These are phyloP conservation scores for Ormyrus thymus DNA, from an alignment of 2,888 invertebrate genomes.

Conservation along the genomic window DNA sequence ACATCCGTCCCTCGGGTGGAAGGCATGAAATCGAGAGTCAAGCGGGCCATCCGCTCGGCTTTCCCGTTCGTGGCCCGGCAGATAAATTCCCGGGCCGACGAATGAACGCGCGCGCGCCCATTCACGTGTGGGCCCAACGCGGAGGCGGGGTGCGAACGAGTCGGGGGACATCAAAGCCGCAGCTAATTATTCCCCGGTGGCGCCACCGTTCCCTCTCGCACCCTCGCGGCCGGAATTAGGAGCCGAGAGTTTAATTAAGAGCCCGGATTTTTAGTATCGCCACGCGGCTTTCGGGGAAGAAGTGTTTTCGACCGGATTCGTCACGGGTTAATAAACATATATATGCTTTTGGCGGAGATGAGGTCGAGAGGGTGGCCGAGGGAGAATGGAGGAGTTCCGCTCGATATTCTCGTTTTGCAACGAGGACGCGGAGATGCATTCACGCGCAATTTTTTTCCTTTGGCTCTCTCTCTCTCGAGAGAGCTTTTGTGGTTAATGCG, in stretches of 20 bases:
- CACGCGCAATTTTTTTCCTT: neutral
- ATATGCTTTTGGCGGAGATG: too few relatives aligned
- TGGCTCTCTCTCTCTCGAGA: neutral
- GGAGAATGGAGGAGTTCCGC: neutral
- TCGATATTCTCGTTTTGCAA: conserved; percentile 1
- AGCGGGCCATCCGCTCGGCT: neutral
- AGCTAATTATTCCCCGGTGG: conserved; percentile 72
- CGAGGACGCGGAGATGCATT: conserved; percentile 13
- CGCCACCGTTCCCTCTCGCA: conserved; percentile 61
- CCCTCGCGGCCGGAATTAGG: conserved; percentile 27
- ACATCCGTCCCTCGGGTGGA: conserved; percentile 9
- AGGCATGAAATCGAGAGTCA: conserved; percentile 39
- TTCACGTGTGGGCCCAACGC: conserved; percentile 62
- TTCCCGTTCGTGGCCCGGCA: neutral
- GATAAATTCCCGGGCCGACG: neutral
- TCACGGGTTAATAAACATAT: too few relatives aligned
- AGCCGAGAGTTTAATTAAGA: conserved; percentile 16
- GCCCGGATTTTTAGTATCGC: too few relatives aligned
- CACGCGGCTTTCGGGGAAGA: too few relatives aligned
- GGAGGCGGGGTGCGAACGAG: conserved; percentile 72
- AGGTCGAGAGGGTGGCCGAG: conserved; percentile 18
- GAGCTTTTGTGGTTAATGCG: neutral
- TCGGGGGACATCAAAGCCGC: conserved; percentile 71
- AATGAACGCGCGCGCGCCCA: conserved; percentile 57
- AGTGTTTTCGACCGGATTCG: too few relatives aligned